Evolutionary conservation across 2,113 vertebrate genomes (phyloP), one percentile per base, ranked within the genome.

Genomic region (Ammodytes dubius): DNA sequence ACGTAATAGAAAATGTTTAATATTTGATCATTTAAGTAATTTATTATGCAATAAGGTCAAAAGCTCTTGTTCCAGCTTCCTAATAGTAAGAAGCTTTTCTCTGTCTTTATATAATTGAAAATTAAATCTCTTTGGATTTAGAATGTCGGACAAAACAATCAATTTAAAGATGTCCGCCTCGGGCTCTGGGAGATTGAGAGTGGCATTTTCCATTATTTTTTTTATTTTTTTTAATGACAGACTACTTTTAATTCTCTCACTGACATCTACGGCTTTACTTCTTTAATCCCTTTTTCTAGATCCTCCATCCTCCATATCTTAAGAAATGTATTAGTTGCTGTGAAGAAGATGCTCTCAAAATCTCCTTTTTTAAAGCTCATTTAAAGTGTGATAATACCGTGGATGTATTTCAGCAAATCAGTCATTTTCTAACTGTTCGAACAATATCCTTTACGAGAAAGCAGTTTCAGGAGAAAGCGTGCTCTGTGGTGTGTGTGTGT

Each of bases 401-500:
- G n/a, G 50, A 65, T 11, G 4, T 35, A 12, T 52, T 60, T 74
- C 37, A 4, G 47, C 17, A 46, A 61, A 80, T 7, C 4, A 19
- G 74, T 45, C 2, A 6, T 67, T 42, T 37, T 60, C 27, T 50
- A 15, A 13, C 3, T 7, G 3, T 8, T 42, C 68, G 43, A 61
- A 53, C 39, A 27, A 12, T 70, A 45, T 49, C 17, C 35, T 50
- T 83, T 70, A 53, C 17, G 60, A 60, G 60, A 70, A 69, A 69
- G 63, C 67, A 49, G 47, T 54, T 71, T 70, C 35, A 65, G 75
- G 80, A 82, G 67, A 35, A 61, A 74, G 15, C 76, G 63, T 35
- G 43, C n/a, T 77, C 45, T 74, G 68, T 80, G 82, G 82, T 69
- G 64, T 74, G 66, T 27, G 27, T 27, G 27, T 27, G 27, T 74